phyloP scores from a whole-genome alignment of 2,113 vertebrate genomes.

The Pseudopodoces humilis region DNA sequence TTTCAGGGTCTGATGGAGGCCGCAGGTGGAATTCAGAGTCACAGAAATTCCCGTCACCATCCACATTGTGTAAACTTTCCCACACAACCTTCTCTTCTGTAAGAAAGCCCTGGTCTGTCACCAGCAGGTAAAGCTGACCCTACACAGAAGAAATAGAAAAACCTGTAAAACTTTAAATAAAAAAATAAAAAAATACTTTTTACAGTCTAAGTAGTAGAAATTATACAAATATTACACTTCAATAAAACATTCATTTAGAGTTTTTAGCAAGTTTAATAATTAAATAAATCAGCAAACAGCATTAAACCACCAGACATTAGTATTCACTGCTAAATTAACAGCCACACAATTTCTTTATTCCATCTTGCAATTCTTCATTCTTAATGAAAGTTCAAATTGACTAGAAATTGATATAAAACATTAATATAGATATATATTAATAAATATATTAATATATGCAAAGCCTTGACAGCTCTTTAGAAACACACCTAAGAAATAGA shows the following conservation, averaged over 20 bases:
- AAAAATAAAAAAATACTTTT: background rate
- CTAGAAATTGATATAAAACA: background rate
- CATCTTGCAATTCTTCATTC: background rate
- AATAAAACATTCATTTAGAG: background rate
- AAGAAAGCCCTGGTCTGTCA: slow-evolving; percentile 97
- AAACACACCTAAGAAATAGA: background rate
- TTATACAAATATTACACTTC: background rate
- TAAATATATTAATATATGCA: background rate
- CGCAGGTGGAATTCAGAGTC: slow-evolving; percentile 94
- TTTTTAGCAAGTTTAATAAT: background rate
- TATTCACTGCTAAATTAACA: background rate
- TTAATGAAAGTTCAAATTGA: background rate
- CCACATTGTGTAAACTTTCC: slow-evolving; percentile 98
- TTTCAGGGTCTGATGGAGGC: slow-evolving; percentile 95
- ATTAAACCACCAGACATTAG: background rate
- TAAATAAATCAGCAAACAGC: background rate
- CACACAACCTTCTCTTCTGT: slow-evolving; percentile 98
- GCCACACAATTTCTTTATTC: background rate
- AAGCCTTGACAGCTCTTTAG: background rate
- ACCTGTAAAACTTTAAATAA: background rate
- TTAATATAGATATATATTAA: background rate
- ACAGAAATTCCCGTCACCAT: slow-evolving; percentile 97
- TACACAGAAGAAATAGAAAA: slow-evolving; percentile 56
- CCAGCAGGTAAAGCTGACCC: slow-evolving; percentile 96
- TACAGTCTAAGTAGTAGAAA: background rate